These are phyloP conservation scores for Zeuzera pyrina DNA, from an alignment of 2,888 invertebrate species.

Conservation along the genomic window DNA sequence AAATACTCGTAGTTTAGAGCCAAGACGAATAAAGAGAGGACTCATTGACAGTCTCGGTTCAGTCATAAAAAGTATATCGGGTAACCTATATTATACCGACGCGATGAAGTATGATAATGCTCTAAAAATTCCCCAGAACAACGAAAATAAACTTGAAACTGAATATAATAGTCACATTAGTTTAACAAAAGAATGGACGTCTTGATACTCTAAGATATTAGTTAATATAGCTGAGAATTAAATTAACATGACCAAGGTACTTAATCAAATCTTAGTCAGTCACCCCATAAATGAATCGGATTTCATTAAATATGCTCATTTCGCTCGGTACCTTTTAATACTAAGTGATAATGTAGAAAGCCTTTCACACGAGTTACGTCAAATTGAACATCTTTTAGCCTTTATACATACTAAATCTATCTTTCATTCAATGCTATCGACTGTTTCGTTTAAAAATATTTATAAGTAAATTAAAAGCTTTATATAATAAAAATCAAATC, in stretches of 20 bases:
- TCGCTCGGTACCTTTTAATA: constrained; percentile 4
- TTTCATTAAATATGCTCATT: constrained; percentile 10
- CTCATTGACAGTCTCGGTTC: constrained; percentile 15
- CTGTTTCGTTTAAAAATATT: background rate
- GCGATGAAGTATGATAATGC: constrained; percentile 17
- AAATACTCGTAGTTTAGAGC: constrained; percentile 2
- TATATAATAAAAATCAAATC: background rate
- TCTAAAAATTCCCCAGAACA: constrained; percentile 13
- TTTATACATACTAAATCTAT: background rate
- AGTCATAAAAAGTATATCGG: constrained; percentile 16
- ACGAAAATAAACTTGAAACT: constrained; percentile 12
- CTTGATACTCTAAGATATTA: constrained; percentile 8
- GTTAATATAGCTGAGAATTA: constrained; percentile 12
- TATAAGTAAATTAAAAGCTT: background rate
- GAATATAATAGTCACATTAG: constrained; percentile 18
- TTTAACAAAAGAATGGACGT: constrained; percentile 15
- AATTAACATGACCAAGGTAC: constrained; percentile 6
- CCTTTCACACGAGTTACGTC: background rate
- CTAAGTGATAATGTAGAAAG: constrained; percentile 3
- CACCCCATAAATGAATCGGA: background rate
- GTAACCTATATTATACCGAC: constrained; percentile 17
- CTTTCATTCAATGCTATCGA: background rate
- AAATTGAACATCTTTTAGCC: background rate
- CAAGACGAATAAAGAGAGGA: constrained; percentile 1
- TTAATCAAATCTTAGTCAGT: constrained; percentile 3